Evolutionary conservation across 2,888 invertebrate genomes (phyloP).

Genomic region (Ormyrus nitidulus): DNA sequence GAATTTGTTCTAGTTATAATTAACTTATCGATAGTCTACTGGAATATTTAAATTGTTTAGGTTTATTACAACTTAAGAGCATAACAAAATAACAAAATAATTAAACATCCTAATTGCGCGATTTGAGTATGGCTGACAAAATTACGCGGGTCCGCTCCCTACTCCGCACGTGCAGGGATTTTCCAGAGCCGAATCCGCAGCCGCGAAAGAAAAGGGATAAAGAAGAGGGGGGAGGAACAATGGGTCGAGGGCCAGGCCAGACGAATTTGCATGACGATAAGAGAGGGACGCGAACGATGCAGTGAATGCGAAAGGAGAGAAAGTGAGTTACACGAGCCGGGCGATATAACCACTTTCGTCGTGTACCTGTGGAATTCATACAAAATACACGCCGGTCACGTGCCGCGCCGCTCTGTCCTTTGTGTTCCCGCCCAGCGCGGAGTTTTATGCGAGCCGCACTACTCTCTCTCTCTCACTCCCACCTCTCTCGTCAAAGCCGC

Average conservation of each 20-base stretch:
- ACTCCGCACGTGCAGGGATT: not conserved
- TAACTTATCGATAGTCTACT: too few species aligned
- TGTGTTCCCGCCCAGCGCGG: not conserved
- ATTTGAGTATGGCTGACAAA: too few species aligned
- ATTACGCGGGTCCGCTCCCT: not conserved
- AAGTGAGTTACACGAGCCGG: slow-evolving; percentile 32
- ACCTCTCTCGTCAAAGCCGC: too few species aligned
- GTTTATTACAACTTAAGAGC: too few species aligned
- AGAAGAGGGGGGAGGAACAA: not conserved
- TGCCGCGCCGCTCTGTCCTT: slow-evolving; percentile 16
- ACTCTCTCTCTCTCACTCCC: too few species aligned
- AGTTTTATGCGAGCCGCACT: slow-evolving; percentile 14
- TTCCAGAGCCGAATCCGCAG: too few species aligned
- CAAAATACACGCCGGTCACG: slow-evolving; percentile 23
- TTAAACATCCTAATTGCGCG: too few species aligned
- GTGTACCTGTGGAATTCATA: slow-evolving; percentile 27
- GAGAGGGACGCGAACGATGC: not conserved
- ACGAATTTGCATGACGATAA: slow-evolving; percentile 10
- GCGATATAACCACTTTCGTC: slow-evolving; percentile 7
- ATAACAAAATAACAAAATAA: too few species aligned
- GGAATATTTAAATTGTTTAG: too few species aligned
- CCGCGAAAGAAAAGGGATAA: too few species aligned
- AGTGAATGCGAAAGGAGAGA: slow-evolving; percentile 1
- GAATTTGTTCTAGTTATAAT: too few species aligned
- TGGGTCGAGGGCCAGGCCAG: not conserved